Percentiles rank a stretch among this genome's conserved stretches.
Evolutionary conservation across 2,888 invertebrate genomes (phyloP).

Genomic region (Torymus texanus): DNA sequence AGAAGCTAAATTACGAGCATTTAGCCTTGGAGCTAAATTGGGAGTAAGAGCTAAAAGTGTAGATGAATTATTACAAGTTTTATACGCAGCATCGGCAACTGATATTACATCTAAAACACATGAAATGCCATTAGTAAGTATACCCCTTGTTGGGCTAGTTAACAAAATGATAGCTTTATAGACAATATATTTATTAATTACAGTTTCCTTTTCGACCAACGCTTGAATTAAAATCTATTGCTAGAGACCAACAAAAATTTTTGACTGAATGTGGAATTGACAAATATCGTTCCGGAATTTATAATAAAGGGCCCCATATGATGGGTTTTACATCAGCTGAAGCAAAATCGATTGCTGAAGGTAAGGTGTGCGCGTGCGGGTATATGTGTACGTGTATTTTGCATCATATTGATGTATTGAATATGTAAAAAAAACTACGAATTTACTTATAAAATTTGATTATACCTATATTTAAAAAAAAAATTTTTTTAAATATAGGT

Average conservation of each 20-base stretch:
- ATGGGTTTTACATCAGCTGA: slow-evolving; percentile 74
- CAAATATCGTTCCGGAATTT: slow-evolving; percentile 74
- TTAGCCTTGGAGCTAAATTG: not conserved
- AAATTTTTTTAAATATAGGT: too few relatives aligned
- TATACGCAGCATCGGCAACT: slow-evolving; percentile 50
- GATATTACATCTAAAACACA: slow-evolving; percentile 48
- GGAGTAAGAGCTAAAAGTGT: slow-evolving; percentile 25
- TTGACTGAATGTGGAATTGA: slow-evolving; percentile 74
- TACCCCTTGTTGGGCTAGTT: not conserved
- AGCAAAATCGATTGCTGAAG: slow-evolving; percentile 5
- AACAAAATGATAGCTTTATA: too few relatives aligned
- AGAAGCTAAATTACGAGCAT: not conserved
- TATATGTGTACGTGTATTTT: too few relatives aligned
- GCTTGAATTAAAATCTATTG: too few relatives aligned
- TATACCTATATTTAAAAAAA: too few relatives aligned
- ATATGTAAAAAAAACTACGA: too few relatives aligned
- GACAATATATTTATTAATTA: too few relatives aligned
- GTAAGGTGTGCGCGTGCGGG: too few relatives aligned
- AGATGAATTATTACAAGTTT: slow-evolving; percentile 54
- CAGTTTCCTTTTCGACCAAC: too few relatives aligned
- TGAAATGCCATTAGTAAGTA: not conserved
- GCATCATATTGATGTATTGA: too few relatives aligned
- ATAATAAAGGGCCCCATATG: slow-evolving; percentile 76
- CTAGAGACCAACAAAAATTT: slow-evolving; percentile 69
- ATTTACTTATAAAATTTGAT: too few relatives aligned